Evolutionary conservation across 92 coral and sea anemone genomes (phyloP), one percentile per base, ranked within the genome.

Genomic region (Pocillopora meandrina): DNA sequence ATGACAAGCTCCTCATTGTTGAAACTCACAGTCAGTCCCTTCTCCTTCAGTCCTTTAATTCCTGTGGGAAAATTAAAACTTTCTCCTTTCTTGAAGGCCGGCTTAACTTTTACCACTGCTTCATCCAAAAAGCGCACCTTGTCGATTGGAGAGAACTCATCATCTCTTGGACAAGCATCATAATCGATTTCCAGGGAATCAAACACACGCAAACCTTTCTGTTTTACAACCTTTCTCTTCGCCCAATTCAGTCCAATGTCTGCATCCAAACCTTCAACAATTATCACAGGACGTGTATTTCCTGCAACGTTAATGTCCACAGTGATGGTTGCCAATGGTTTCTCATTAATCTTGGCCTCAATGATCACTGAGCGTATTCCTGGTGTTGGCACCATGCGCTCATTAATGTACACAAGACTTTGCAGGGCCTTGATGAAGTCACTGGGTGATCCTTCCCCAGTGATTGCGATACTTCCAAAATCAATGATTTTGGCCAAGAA

Each of bases 331-430:
- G 88, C 84, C 34, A 81, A 78, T 12, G 92, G 65, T 68, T 76
- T 74, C 9, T 78, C 80, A 61, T 92, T 90, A 31, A 92, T 76
- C 82, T 64, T 86, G 74, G 95, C 52, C 42, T 72, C 13, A 34
- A 95, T 90, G 70, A 84, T 84, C 76, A 96, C 69, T 17, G 91
- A 81, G 85, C 99, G 90, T 17, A 76, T 88, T 49, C 99, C 99
- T 60, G 86, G 83, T 35, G 99, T 96, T 18, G 99, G 99, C 6
- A 92, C 70, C 61, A 92, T 68, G 36, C 95, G 91, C 76, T 93
- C 95, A 76, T 96, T 96, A 74, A 90, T 88, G 89, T 96, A 96
- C 70, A 88, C 93, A 65, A 97, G 68, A 75, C 79, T 90, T 34
- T 81, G 94, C 56, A 97, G 92, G 68, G 92, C 75, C 31, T 59